These are phyloP conservation scores for Ennomos fuscantarius DNA, from an alignment of 2,888 invertebrate genomes.

Conservation along the genomic window DNA sequence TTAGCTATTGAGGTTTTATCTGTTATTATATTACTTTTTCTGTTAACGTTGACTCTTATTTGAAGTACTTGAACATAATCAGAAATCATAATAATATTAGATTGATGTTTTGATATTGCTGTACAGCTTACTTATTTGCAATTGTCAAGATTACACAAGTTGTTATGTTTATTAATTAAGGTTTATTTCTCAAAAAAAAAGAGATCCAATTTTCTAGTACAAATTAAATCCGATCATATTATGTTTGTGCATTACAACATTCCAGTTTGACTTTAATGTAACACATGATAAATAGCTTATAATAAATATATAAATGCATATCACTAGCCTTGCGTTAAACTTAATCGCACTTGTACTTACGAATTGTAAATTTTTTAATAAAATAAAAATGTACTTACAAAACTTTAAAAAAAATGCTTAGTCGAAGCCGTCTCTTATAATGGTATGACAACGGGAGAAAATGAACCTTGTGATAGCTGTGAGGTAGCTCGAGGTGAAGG, in stretches of 20 bases:
- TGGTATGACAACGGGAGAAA: background rate
- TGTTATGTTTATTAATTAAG: constrained; percentile 3
- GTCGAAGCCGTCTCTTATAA: background rate
- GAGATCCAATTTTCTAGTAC: constrained; percentile 13
- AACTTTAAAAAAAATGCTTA: constrained; percentile 29
- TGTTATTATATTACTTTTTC: constrained; percentile 27
- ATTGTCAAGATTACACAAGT: constrained; percentile 1
- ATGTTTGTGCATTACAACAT: constrained; percentile 43
- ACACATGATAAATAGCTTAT: constrained; percentile 41
- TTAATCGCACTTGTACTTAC: constrained; percentile 61
- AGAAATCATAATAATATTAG: background rate
- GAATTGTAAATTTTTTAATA: constrained; percentile 48
- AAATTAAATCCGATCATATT: constrained; percentile 18
- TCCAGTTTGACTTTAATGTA: constrained; percentile 47
- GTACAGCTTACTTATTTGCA: constrained; percentile 5
- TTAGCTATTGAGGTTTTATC: constrained; percentile 27
- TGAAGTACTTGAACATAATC: background rate
- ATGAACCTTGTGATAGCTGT: too few relatives aligned
- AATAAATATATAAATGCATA: constrained; percentile 57
- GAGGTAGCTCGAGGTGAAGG: too few relatives aligned
- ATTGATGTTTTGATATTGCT: constrained; percentile 3
- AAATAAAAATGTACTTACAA: constrained; percentile 47
- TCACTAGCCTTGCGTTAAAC: constrained; percentile 61
- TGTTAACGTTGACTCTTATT: constrained; percentile 24
- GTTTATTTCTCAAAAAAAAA: background rate